These are phyloP conservation scores for Anneissia japonica DNA, from an alignment of 35 echinoderm and acorn worm genomes.

Conservation along the genomic window DNA sequence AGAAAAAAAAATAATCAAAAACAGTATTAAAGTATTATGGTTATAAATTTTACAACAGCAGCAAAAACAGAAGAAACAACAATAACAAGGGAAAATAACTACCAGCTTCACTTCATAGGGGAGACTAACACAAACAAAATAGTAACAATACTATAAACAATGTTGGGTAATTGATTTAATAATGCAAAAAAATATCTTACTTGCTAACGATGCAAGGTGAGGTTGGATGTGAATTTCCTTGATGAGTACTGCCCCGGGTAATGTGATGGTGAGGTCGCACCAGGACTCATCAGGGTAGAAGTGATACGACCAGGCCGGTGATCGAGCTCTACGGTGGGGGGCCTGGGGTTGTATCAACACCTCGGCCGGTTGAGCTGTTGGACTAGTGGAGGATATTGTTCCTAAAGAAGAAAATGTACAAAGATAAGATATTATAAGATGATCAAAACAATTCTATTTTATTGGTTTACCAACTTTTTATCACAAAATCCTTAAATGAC, in stretches of 20 bases:
- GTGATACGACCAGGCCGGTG: slow-evolving; percentile 85
- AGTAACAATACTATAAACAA: too few relatives aligned
- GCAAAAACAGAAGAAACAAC: too few relatives aligned
- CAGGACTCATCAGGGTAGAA: slow-evolving; percentile 95
- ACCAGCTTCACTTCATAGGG: too few relatives aligned
- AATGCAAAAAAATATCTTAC: slow-evolving; percentile 52
- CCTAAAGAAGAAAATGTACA: slow-evolving; percentile 27
- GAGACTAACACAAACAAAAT: too few relatives aligned
- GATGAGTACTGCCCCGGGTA: slow-evolving; percentile 81
- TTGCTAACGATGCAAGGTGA: slow-evolving; percentile 73
- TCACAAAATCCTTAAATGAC: too few relatives aligned
- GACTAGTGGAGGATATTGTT: slow-evolving; percentile 72
- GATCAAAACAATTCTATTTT: too few relatives aligned
- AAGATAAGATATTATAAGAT: neutral
- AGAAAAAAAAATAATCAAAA: slow-evolving; percentile 3
- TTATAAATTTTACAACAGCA: too few relatives aligned
- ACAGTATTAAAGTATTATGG: neutral
- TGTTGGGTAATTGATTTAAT: too few relatives aligned
- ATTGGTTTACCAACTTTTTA: too few relatives aligned
- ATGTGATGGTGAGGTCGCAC: slow-evolving; percentile 89
- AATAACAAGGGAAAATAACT: too few relatives aligned
- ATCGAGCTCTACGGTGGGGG: slow-evolving; percentile 64
- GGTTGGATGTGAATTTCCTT: slow-evolving; percentile 89
- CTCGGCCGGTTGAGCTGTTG: slow-evolving; percentile 78
- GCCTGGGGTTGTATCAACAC: slow-evolving; percentile 72